These are phyloP conservation scores for Cyprinus carpio DNA, from an alignment of 2,113 vertebrate genomes.

Conservation along the genomic window DNA sequence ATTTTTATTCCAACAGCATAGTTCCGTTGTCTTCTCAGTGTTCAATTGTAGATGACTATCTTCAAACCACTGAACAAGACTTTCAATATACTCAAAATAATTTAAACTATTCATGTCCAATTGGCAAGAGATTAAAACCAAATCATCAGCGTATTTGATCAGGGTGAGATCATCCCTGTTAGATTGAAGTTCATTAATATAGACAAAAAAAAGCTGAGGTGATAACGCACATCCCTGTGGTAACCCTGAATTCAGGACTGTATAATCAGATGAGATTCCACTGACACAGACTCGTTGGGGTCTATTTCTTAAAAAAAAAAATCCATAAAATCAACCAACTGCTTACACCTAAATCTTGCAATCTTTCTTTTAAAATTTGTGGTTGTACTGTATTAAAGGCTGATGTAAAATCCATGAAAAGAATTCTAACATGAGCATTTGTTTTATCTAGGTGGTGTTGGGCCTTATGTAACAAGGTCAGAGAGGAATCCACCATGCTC, in stretches of 20 bases:
- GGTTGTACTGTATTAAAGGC: not conserved
- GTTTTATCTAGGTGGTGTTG: not conserved
- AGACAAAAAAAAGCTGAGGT: not conserved
- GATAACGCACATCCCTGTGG: not conserved
- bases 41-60: no score
- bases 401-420: not conserved
- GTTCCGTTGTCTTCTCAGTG: no score
- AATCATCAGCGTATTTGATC: no score
- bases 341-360: not conserved
- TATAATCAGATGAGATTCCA: not conserved
- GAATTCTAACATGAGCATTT: not conserved
- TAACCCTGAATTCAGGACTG: not conserved
- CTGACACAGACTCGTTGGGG: not conserved
- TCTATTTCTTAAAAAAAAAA: not conserved
- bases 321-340: not conserved
- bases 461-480: not conserved
- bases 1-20: no score
- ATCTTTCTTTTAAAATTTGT: not conserved
- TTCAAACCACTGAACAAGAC: no score
- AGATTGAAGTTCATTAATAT: no score
- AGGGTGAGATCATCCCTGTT: no score
- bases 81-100: no score
- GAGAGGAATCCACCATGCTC: not conserved
- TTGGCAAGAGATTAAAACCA: no score
- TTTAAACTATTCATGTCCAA: no score